Evolutionary conservation across 2,113 vertebrate genomes (phyloP), one percentile per base, ranked within the genome.

Genomic region (Misgurnus anguillicaudatus): DNA sequence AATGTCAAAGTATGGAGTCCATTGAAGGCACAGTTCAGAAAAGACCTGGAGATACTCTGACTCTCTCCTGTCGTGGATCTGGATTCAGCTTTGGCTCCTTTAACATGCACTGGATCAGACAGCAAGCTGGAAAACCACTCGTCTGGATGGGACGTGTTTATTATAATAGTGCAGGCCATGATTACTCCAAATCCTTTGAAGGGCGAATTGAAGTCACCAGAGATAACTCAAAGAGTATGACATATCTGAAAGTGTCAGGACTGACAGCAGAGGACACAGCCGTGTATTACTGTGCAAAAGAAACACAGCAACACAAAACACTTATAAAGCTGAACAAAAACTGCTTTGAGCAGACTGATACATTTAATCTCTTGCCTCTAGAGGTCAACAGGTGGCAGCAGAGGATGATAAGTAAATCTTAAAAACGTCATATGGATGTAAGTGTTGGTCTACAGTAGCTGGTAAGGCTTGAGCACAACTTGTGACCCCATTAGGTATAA

Each of bases 211-310:
- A 77, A 80, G 77, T 80, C 4, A 82, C 55, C 39, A 80, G 64
- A 77, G 73, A 85, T 55, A 77, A 68, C 38, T 41, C 47, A 48
- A 83, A 75, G 10, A 83, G 19, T n/a, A 76, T 83, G 66, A 41
- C 74, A 17, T 73, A 84, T 76, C 42, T 83, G 51, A 51, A 81
- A 64, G 41, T 85, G 41, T 79, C 70, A 58, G 21, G 41, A 38
- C 38, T 82, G 48, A 72, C 11, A 72, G 73, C 51, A 64, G 78
- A 80, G 58, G 82, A 83, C 51, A 47, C 80, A 21, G 85, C 77
- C 75, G 36, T 73, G 70, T 77, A 71, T 70, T 71, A 66, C 82
- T 80, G 78, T 80, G 73, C 78, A 19, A 47, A 17, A 66, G 0
- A 41, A 16, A 0, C 72, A 83, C 78, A 80, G 67, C 64, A 24